Base-by-base conservation (phyloP, 1,140 invertebrate species). In the Dryas iulia region DNA sequence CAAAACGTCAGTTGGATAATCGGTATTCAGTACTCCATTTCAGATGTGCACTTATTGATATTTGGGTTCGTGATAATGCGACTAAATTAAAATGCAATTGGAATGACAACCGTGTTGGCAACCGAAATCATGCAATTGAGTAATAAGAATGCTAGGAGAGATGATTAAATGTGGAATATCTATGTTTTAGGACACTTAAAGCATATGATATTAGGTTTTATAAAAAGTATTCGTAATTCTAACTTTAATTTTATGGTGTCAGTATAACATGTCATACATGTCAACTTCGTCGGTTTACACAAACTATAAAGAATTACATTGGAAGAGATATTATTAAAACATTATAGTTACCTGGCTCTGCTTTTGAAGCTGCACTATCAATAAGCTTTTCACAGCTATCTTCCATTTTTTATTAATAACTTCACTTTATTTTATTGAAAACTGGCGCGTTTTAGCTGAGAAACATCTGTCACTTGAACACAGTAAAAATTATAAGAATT, bases 391-490 rank as follows among this genome's bases (percentile, higher is more conserved):
- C 69, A 69, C 66, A 76, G 23, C 65, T 75, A 72, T 82, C 77
- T 69, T 89, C 86, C 84, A 87, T 86, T 24, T 61, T 79, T 71
- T 53, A 59, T 56, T 64, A 66, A 68, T 57, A 63, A 73, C 65
- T 74, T 72, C 58, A 52, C 62, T 62, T 58, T 61, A 76, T 74
- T 76, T 67, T 31, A 75, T 66, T 65, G 69, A 79, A 84, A 85
- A 82, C 77, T 86, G 79, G 82, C 85, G 85, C 79, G 82, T 82
- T 83, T 78, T 81, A 82, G 54, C 72, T 76, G 72, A 72, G 72
- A 74, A 84, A 79, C 86, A 86, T 87, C 83, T 87, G 83, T 84
- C 84, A 89, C 81, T 81, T 67, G 25, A 69, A 77, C 54, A 72
- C 74, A 71, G 63, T 60, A 61, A 62, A 72, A 76, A 73, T 68